phyloP scores from a whole-genome alignment of 1,140 invertebrate genomes.

The Arion vulgaris region DNA sequence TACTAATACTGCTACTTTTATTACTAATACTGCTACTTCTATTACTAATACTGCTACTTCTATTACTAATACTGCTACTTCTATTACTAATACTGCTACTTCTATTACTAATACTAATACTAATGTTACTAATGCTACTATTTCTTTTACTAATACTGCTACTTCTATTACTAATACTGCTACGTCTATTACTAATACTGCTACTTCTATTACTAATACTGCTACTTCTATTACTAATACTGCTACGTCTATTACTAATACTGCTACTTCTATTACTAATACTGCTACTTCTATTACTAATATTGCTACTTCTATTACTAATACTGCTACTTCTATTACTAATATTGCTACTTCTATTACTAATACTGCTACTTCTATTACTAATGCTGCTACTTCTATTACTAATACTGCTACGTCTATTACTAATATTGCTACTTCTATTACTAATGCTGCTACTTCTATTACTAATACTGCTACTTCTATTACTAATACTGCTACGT shows the following conservation, averaged over 20 bases:
- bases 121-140: neutral
- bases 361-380: too few species aligned
- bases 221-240: neutral
- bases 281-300: neutral
- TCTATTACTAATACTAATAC: neutral
- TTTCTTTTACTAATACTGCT: neutral
- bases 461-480: too few species aligned
- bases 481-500: too few species aligned
- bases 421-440: too few species aligned
- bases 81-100: neutral
- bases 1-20: too few species aligned
- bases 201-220: neutral
- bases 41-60: neutral
- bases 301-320: too few species aligned
- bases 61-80: neutral
- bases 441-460: too few species aligned
- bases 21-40: neutral
- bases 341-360: too few species aligned
- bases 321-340: too few species aligned
- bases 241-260: neutral
- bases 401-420: too few species aligned
- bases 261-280: neutral
- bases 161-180: neutral
- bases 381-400: too few species aligned
- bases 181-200: neutral